Conservation (phyloP, 2,888 invertebrate genomes). For the Vesta saturnalis region DNA sequence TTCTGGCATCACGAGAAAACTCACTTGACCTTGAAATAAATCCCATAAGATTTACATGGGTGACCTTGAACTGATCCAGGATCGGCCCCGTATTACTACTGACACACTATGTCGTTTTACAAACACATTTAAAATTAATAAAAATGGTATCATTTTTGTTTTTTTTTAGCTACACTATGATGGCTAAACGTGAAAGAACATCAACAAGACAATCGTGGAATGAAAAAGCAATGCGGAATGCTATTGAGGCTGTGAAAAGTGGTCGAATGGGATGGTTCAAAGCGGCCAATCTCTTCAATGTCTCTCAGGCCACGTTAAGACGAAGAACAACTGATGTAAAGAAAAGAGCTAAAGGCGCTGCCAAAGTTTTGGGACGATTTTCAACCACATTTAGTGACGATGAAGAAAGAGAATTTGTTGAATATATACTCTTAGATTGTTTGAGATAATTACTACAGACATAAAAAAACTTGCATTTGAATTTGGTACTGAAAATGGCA, state of each 20-base stretch:
- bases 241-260: background rate
- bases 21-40: no score
- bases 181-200: background rate
- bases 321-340: constrained; percentile 6
- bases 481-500: constrained; percentile 2
- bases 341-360: background rate
- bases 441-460: constrained; percentile 3
- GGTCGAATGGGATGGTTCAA: constrained; percentile 7
- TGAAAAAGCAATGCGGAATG: background rate
- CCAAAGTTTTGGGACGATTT: constrained; percentile 11
- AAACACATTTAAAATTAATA: background rate
- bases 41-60: no score
- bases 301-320: constrained; percentile 9
- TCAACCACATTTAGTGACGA: constrained; percentile 1
- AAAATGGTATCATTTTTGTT: background rate
- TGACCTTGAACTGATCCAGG: no score
- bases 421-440: background rate
- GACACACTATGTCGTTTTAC: no score
- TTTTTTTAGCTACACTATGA: background rate
- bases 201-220: constrained; percentile 15
- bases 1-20: no score
- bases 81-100: no score
- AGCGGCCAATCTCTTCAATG: constrained; percentile 11
- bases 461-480: constrained; percentile 15
- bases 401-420: background rate